Conservation (phyloP, 1,140 invertebrate species). For the Megalopta genalis region DNA sequence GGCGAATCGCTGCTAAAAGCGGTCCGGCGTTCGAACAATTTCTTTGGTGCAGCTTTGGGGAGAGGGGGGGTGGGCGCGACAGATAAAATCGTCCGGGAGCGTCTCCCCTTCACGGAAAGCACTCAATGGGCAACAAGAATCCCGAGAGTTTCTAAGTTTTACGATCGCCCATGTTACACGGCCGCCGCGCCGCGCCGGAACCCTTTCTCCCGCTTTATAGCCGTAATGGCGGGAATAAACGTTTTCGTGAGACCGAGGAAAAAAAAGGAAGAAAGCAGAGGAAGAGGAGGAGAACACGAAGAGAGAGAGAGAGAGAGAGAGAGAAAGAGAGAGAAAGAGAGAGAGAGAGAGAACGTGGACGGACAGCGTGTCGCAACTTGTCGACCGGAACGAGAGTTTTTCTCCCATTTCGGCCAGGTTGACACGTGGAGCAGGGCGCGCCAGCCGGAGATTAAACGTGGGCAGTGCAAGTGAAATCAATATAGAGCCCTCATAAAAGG, state of each 20-base stretch:
- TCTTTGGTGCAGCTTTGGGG: neutral
- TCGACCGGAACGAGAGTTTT: neutral
- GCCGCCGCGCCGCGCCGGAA: neutral
- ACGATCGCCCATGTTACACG: neutral
- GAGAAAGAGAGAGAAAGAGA: neutral
- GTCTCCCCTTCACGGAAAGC: neutral
- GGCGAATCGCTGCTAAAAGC: neutral
- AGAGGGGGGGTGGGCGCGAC: neutral
- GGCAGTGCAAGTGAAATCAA: constrained; percentile 3
- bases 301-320: too few species aligned
- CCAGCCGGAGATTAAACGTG: neutral
- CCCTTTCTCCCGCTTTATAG: constrained; percentile 2
- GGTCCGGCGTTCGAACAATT: neutral
- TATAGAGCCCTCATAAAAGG: neutral
- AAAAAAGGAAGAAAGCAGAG: neutral
- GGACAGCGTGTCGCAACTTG: neutral
- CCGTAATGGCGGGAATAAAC: neutral
- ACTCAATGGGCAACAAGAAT: neutral
- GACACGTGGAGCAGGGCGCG: neutral
- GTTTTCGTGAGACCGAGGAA: neutral
- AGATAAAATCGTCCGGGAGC: constrained; percentile 1
- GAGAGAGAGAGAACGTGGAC: too few species aligned
- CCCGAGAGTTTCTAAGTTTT: neutral
- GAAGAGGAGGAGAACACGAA: too few species aligned
- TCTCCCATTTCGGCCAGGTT: neutral